phyloP scores from a whole-genome alignment of 2,113 vertebrate genomes.

The Ranitomeya variabilis region DNA sequence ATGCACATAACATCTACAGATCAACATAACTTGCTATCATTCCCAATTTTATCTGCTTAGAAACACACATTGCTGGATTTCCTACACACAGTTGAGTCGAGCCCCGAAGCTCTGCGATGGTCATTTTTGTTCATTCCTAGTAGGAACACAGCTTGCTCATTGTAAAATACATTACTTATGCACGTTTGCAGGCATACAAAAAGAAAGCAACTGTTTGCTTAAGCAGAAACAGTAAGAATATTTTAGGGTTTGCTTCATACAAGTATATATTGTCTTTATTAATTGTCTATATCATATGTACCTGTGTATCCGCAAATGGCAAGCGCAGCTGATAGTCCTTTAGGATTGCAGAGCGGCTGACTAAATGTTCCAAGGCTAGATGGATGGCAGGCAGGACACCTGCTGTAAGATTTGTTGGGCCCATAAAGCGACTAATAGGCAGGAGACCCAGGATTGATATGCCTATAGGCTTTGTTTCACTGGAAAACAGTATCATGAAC shows the following conservation, averaged over 20 bases:
- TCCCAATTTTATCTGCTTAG: not conserved
- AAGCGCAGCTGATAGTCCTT: slow-evolving; percentile 76
- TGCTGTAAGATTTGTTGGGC: slow-evolving; percentile 65
- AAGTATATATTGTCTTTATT: not conserved
- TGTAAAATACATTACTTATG: not conserved
- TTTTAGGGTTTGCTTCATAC: not conserved
- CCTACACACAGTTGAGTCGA: not conserved
- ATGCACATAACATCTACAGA: not conserved
- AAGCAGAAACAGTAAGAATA: not conserved
- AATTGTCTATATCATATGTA: slow-evolving; percentile 59
- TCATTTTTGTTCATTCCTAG: slow-evolving; percentile 1
- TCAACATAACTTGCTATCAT: not conserved
- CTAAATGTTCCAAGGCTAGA: slow-evolving; percentile 78
- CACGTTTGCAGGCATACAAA: not conserved
- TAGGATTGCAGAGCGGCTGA: slow-evolving; percentile 69
- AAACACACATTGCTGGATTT: not conserved
- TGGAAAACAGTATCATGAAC: slow-evolving; percentile 62
- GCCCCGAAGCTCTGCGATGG: not conserved
- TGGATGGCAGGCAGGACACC: slow-evolving; percentile 68
- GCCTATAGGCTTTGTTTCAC: slow-evolving; percentile 64
- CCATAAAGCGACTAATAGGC: slow-evolving; percentile 64
- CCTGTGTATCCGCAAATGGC: slow-evolving; percentile 74
- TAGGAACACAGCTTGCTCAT: not conserved
- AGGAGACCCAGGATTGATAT: slow-evolving; percentile 75
- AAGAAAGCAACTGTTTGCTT: not conserved